Conservation (phyloP, 2,888 invertebrate genomes). For the Muscina levida region DNA sequence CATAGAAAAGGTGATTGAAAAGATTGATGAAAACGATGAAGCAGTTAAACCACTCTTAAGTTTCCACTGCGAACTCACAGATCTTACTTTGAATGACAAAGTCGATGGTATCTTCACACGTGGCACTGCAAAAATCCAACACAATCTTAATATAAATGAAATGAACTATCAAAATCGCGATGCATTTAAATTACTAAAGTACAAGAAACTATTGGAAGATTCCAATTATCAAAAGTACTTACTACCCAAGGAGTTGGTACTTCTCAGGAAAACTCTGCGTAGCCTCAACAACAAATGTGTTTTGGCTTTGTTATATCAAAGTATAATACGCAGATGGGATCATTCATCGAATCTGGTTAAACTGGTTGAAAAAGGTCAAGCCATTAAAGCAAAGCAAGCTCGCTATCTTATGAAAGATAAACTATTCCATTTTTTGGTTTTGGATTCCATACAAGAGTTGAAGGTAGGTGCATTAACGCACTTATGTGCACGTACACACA, state of each 20-base stretch:
- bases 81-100: not conserved
- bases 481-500: not conserved
- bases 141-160: slow-evolving; percentile 36
- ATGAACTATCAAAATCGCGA: slow-evolving; percentile 40
- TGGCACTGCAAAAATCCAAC: slow-evolving; percentile 20
- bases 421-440: slow-evolving; percentile 44
- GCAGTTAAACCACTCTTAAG: slow-evolving; percentile 27
- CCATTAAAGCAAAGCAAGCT: slow-evolving; percentile 2
- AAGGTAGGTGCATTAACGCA: slow-evolving; percentile 38
- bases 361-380: not conserved
- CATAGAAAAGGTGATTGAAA: slow-evolving; percentile 41
- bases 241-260: not conserved
- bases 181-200: slow-evolving; percentile 39
- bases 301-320: slow-evolving; percentile 39
- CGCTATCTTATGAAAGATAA: slow-evolving; percentile 17
- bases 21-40: slow-evolving; percentile 20
- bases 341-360: slow-evolving; percentile 1
- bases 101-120: not conserved
- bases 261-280: slow-evolving; percentile 10
- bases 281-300: slow-evolving; percentile 18
- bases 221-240: slow-evolving; percentile 38
- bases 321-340: slow-evolving; percentile 45
- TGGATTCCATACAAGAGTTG: slow-evolving; percentile 42
- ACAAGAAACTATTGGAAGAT: slow-evolving; percentile 45
- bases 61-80: slow-evolving; percentile 3